Evolutionary conservation across 2,113 vertebrate species (phyloP), one percentile per base, ranked within the genome.

Genomic region (Varanus komodoensis): DNA sequence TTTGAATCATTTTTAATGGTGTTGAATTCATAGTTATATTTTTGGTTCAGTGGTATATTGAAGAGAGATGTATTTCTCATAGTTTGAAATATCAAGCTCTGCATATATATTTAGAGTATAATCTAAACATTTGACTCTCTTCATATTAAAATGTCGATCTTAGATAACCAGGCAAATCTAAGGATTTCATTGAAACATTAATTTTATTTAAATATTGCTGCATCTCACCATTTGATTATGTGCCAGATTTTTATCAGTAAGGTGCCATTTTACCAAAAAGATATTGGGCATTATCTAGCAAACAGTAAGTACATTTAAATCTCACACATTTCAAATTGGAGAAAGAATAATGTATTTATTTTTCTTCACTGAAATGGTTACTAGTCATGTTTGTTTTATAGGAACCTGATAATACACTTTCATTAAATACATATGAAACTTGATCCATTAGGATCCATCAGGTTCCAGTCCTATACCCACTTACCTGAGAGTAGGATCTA

Each of bases 71-170:
- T 82, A 6, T 83, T 89, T 57, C 17, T 82, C 34, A 87, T 17
- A 17, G 80, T 0, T 2, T 89, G 69, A 17, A 84, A 90, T 81
- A 68, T 67, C 48, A 29, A 84, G 61, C 29, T 67, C n/a, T 86
- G 61, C 9, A 48, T 89, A 44, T 4, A 32, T 44, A 71, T 74
- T 82, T 34, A 89, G 68, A 89, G 34, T 15, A 74, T 86, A 86
- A 86, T 86, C 21, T 50, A 50, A 23, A 61, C 11, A 77, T 78
- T 78, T 67, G 34, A 48, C 8, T 74, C 74, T 21, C 21, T 67
- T 74, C 69, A 82, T 71, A 54, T 88, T 82, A 88, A 73, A 88
- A 57, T 82, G n/a, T n/a, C 21, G 34, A 57, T 57, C 32, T 71
- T 71, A 27, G 77, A 54, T 73, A 38, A 82, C 50, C 69, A 89